A percentile compares a stretch with the other conserved stretches of the same genome.
phyloP scores from a whole-genome alignment of 2,113 vertebrate species.

The Antechinus stuartii region DNA sequence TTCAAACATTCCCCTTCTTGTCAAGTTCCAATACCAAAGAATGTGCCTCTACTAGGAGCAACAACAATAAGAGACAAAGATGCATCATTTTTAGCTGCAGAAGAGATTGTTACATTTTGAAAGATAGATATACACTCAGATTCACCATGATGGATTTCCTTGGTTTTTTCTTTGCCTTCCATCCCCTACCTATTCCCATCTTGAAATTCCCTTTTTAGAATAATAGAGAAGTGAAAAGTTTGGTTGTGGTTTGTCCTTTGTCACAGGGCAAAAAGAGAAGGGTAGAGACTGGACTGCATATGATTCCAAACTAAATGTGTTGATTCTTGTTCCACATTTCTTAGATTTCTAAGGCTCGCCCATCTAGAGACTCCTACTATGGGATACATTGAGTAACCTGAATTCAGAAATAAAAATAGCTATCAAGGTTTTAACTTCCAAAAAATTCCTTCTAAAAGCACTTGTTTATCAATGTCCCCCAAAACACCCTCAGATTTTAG shows the following conservation, averaged over 20 bases:
- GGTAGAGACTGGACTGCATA: not conserved
- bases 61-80: not conserved
- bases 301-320: not conserved
- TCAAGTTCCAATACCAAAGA: not conserved
- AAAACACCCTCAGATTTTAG: slow-evolving; percentile 31
- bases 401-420: not conserved
- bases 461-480: not conserved
- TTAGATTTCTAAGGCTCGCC: not conserved
- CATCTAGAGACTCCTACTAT: not conserved
- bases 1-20: not conserved
- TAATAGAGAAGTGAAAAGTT: not conserved
- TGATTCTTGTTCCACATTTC: not conserved
- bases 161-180: not conserved
- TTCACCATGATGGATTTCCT: not conserved
- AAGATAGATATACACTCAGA: not conserved
- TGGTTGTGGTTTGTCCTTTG: not conserved
- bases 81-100: not conserved
- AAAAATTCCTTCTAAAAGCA: not conserved
- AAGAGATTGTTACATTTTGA: not conserved
- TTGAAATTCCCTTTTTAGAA: not conserved
- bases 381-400: not conserved
- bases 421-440: not conserved
- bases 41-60: not conserved
- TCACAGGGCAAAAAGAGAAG: not conserved
- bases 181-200: too few relatives aligned